These are phyloP conservation scores for Dasypogon diadema DNA, from an alignment of 2,888 invertebrate species.

Conservation along the genomic window DNA sequence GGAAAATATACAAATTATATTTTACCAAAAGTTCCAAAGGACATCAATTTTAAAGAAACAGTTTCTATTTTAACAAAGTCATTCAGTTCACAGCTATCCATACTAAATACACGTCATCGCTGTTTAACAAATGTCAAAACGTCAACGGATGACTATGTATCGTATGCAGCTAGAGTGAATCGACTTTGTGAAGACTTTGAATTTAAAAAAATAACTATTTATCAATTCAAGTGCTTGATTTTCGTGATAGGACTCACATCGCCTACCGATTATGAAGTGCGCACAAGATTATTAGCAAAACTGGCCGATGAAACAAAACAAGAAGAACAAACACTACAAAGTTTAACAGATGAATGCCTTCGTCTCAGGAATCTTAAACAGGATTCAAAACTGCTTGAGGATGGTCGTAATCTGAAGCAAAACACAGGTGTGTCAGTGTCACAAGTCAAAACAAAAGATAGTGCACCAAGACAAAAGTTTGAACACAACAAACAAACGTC, in stretches of 20 bases:
- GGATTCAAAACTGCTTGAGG: slow-evolving; percentile 41
- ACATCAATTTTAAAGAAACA: background rate
- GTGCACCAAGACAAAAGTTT: too few species aligned
- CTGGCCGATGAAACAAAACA: slow-evolving; percentile 33
- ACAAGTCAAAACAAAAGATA: too few species aligned
- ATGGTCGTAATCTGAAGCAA: background rate
- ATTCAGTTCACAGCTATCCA: background rate
- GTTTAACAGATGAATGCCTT: slow-evolving; percentile 46
- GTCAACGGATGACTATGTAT: slow-evolving; percentile 35
- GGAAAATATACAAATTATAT: slow-evolving; percentile 38
- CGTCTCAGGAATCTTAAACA: slow-evolving; percentile 40
- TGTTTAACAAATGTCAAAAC: background rate
- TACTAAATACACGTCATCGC: background rate
- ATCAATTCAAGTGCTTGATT: slow-evolving; percentile 58
- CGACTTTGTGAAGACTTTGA: slow-evolving; percentile 56
- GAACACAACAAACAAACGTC: background rate
- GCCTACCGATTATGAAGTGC: slow-evolving; percentile 54
- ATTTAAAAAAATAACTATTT: slow-evolving; percentile 51
- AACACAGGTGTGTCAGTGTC: background rate
- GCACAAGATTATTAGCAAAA: slow-evolving; percentile 55
- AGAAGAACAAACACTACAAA: slow-evolving; percentile 26
- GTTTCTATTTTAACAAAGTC: background rate
- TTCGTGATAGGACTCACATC: slow-evolving; percentile 56
- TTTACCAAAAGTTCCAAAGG: slow-evolving; percentile 1
- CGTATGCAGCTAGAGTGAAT: slow-evolving; percentile 54